Evolutionary conservation across 2,888 invertebrate species (phyloP), one percentile per base, ranked within the genome.

Genomic region (Caenorhabditis becei): DNA sequence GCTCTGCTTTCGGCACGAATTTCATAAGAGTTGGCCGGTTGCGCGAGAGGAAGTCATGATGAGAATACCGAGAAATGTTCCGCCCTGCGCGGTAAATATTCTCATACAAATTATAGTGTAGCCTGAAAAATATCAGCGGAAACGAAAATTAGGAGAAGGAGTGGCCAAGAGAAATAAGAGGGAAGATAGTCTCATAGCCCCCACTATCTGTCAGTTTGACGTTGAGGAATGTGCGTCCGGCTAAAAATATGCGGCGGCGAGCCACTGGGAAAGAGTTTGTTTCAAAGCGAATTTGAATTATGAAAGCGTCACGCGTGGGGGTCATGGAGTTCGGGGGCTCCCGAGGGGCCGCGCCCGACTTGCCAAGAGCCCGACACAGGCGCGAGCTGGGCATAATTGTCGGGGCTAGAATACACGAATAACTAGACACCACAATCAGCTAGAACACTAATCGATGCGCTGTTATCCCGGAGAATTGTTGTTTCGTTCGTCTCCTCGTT

Each of bases 271-370:
- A 41, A 61, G 53, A 53, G 70, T 70, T 70, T 70, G 71, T 71
- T 71, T 71, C 71, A 71, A 41, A 53, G 49, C 51, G 71, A 54
- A 62, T 62, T 71, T 71, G 71, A 71, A 71, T 71, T 71, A 71
- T 71, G 71, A 56, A 49, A 28, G 69, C 58, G 69, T 59, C 59
- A 51, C 69, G 69, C 24, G 26, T 44, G 24, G 35, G 67, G 70
- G 70, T 70, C 53, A 59, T 44, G 32, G 28, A 69, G 59, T 58
- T 59, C 49, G 58, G 16, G n/a, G 11, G 32, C 16, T 16, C 44
- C 44, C 47, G 14, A 28, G 51, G 14, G 41, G 35, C 11, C 54
- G 24, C 54, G n/a, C 54, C 41, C 41, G 41, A 16, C 41, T 41
- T 14, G 41, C 41, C 41, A 16, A 41, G 16, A 5, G 41, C 16